These are phyloP conservation scores for Gobio occitaniae DNA, from an alignment of 2,797 vertebrate species.

Conservation along the genomic window DNA sequence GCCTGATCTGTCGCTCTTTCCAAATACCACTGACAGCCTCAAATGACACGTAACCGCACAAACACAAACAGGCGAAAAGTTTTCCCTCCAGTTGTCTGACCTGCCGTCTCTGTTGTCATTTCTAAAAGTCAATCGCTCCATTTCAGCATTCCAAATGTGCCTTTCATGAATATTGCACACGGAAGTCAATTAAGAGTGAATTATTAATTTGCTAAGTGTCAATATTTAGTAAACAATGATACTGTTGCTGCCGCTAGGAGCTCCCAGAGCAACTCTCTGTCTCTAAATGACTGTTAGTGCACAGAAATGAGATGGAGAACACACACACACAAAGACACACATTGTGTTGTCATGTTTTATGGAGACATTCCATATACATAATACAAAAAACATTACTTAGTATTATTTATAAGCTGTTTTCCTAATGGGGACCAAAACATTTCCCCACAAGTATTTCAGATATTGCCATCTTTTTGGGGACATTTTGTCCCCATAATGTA, in stretches of 20 bases:
- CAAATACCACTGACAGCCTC: conserved; percentile 24
- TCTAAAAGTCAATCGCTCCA: conserved; percentile 36
- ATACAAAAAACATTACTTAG: too few species aligned
- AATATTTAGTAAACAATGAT: conserved; percentile 73
- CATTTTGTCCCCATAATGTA: too few species aligned
- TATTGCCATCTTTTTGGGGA: too few species aligned
- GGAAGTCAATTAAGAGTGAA: conserved; percentile 67
- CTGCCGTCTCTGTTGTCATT: conserved; percentile 35
- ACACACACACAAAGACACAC: not conserved
- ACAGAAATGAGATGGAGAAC: conserved; percentile 6
- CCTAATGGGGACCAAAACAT: too few species aligned
- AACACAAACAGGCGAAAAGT: conserved; percentile 22
- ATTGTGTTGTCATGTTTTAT: too few species aligned
- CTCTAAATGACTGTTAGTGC: conserved; percentile 37
- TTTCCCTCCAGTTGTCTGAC: conserved; percentile 22
- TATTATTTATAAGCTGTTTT: too few species aligned
- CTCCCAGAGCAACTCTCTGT: conserved; percentile 41
- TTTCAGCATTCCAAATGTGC: conserved; percentile 46
- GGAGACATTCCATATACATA: too few species aligned
- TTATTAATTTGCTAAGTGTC: conserved; percentile 68
- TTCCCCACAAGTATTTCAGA: too few species aligned
- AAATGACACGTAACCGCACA: not conserved
- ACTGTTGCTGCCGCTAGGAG: conserved; percentile 53
- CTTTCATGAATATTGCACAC: conserved; percentile 68
- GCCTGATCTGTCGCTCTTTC: not conserved